Percentiles rank a stretch among this genome's conserved stretches.
Conservation (phyloP, 2,888 invertebrate species). For the Resseliella maxima region DNA sequence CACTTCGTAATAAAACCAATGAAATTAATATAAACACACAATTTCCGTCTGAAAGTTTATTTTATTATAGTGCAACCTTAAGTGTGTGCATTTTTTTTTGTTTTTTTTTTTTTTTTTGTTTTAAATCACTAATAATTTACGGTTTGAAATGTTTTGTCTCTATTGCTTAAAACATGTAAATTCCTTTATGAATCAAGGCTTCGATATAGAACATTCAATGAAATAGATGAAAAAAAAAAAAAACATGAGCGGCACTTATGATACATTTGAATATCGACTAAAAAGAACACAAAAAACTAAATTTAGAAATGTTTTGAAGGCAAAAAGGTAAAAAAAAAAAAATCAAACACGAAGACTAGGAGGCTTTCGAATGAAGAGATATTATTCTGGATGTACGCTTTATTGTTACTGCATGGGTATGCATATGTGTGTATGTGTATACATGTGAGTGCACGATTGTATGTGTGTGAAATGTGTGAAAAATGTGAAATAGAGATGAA, state of each 20-base stretch:
- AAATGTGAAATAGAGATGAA: slow-evolving; percentile 41
- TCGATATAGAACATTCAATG: neutral
- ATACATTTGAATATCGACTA: slow-evolving; percentile 47
- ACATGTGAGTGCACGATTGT: too few relatives aligned
- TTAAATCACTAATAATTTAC: slow-evolving; percentile 12
- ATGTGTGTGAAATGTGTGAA: neutral
- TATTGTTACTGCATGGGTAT: neutral
- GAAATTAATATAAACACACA: slow-evolving; percentile 37
- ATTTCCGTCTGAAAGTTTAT: slow-evolving; percentile 35
- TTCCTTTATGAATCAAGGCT: neutral
- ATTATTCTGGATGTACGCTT: neutral
- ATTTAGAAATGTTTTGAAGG: slow-evolving; percentile 17
- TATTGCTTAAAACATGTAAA: neutral
- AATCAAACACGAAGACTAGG: neutral
- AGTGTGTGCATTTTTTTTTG: slow-evolving; percentile 15
- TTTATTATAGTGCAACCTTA: neutral
- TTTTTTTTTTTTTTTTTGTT: neutral
- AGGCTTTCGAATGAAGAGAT: neutral
- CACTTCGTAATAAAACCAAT: slow-evolving; percentile 28
- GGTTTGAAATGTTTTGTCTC: slow-evolving; percentile 17
- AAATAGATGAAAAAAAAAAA: neutral
- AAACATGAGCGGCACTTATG: slow-evolving; percentile 33
- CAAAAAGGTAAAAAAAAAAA: neutral
- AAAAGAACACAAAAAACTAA: neutral
- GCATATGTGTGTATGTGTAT: neutral